phyloP scores from a whole-genome alignment of 2,797 vertebrate species.

The Gymnoscopelus braueri region DNA sequence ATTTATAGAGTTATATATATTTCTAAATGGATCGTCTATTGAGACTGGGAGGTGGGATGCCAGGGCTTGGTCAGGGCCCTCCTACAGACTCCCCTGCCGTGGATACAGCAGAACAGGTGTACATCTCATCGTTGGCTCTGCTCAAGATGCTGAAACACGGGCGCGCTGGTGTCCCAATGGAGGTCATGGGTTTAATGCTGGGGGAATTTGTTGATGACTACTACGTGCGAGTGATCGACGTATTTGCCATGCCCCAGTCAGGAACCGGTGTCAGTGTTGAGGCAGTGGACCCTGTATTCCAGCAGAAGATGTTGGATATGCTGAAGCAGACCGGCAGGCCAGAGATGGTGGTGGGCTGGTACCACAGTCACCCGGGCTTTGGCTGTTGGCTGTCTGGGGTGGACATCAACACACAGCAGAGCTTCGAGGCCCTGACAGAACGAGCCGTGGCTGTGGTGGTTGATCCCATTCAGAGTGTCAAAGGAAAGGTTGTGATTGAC shows the following conservation, averaged over 20 bases:
- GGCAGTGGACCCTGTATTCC: slow-evolving; percentile 97
- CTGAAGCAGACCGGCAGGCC: slow-evolving; percentile 98
- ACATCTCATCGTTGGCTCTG: slow-evolving; percentile 95
- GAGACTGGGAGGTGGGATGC: slow-evolving; percentile 97
- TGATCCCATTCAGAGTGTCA: slow-evolving; percentile 98
- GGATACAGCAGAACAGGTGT: slow-evolving; percentile 97
- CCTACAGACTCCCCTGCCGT: slow-evolving; percentile 98
- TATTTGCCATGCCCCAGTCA: slow-evolving; percentile 99
- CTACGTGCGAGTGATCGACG: slow-evolving; percentile 98
- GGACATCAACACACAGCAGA: slow-evolving; percentile 99
- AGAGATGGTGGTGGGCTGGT: slow-evolving; percentile 99
- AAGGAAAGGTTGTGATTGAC: slow-evolving; percentile 99
- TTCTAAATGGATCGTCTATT: slow-evolving; percentile 93
- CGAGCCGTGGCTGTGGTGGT: slow-evolving; percentile 97
- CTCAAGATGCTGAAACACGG: slow-evolving; percentile 99
- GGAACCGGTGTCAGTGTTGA: slow-evolving; percentile 99
- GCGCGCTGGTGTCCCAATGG: slow-evolving; percentile 98
- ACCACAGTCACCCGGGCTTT: slow-evolving; percentile 99
- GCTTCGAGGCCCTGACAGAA: slow-evolving; percentile 97
- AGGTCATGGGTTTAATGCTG: slow-evolving; percentile 99
- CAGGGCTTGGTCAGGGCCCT: slow-evolving; percentile 95
- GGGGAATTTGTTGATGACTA: slow-evolving; percentile 99
- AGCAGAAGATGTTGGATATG: slow-evolving; percentile 99
- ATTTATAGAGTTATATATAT: too few species aligned
- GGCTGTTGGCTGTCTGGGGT: slow-evolving; percentile 98